These are phyloP conservation scores for Sebastes steindachneri DNA, from an alignment of 2,797 vertebrate genomes.

Conservation along the genomic window DNA sequence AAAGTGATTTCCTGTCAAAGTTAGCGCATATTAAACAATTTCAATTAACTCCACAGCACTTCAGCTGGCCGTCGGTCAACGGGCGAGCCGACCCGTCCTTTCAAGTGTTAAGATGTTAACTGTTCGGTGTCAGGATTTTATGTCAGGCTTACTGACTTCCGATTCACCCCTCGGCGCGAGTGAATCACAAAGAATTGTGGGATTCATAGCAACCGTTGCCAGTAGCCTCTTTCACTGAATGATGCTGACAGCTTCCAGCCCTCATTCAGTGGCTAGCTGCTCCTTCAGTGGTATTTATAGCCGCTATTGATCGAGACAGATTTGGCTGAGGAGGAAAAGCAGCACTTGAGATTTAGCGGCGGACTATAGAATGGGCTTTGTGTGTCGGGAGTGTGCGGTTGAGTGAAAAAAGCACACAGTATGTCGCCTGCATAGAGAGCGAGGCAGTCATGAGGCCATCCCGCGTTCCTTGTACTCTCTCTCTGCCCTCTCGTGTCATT, in stretches of 20 bases:
- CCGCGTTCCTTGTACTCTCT: neutral
- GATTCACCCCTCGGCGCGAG: neutral
- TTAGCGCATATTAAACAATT: slow-evolving; percentile 2
- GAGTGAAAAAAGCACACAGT: slow-evolving; percentile 1
- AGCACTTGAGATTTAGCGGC: slow-evolving; percentile 64
- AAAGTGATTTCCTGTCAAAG: slow-evolving; percentile 2
- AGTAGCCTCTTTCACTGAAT: slow-evolving; percentile 60
- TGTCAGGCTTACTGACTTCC: slow-evolving; percentile 28
- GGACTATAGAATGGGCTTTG: slow-evolving; percentile 38
- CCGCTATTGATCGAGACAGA: slow-evolving; percentile 75
- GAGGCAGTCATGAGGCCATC: neutral
- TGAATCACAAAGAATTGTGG: slow-evolving; percentile 43
- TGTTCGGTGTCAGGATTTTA: neutral
- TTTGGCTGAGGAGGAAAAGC: slow-evolving; percentile 69
- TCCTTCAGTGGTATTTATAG: slow-evolving; percentile 82
- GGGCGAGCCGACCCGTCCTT: neutral
- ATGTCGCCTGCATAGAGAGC: neutral
- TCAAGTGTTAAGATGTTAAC: neutral
- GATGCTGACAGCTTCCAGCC: slow-evolving; percentile 65
- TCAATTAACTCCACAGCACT: neutral
- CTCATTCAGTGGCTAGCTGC: slow-evolving; percentile 70
- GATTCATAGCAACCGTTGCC: slow-evolving; percentile 62
- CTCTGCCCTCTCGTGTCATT: neutral
- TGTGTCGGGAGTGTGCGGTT: slow-evolving; percentile 3
- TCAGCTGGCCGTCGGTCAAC: neutral